phyloP scores from a whole-genome alignment of 2,888 invertebrate genomes.

The Cephus spinipes region DNA sequence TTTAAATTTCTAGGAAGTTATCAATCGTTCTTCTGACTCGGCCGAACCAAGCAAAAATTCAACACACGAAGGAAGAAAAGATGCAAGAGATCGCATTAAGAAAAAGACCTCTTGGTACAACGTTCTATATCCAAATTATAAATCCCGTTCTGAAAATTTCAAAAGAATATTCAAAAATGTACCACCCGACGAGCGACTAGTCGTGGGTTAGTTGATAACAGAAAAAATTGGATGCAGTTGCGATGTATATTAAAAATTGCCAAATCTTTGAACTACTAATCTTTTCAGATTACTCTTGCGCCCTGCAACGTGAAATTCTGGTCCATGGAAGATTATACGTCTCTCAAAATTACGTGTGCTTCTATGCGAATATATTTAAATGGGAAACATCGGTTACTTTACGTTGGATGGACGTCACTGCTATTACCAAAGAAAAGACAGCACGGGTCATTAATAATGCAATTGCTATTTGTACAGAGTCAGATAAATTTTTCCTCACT shows the following conservation, averaged over 20 bases:
- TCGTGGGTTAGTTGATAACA: conserved; percentile 79
- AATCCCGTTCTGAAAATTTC: conserved; percentile 93
- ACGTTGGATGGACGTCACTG: conserved; percentile 90
- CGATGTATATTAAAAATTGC: background rate
- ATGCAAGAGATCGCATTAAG: conserved; percentile 73
- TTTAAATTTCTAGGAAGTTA: conserved; percentile 44
- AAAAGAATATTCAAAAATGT: conserved; percentile 92
- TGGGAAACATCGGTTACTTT: conserved; percentile 93
- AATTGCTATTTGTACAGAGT: conserved; percentile 84
- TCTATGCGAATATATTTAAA: conserved; percentile 97
- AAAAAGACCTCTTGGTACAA: conserved; percentile 88
- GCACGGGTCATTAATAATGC: conserved; percentile 97
- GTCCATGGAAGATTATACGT: conserved; percentile 96
- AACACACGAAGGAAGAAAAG: conserved; percentile 55
- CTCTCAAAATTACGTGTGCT: conserved; percentile 94
- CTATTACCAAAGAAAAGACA: conserved; percentile 95
- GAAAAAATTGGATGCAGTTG: background rate
- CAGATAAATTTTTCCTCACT: conserved; percentile 92
- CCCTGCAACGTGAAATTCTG: conserved; percentile 94
- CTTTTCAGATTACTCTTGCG: conserved; percentile 94
- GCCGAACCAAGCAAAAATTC: conserved; percentile 51
- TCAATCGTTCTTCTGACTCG: conserved; percentile 63
- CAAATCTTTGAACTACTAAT: conserved; percentile 24
- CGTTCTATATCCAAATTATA: conserved; percentile 91
- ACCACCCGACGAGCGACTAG: conserved; percentile 89